Base-by-base conservation (phyloP, 2,888 invertebrate genomes). In the Orthosia cruda region DNA sequence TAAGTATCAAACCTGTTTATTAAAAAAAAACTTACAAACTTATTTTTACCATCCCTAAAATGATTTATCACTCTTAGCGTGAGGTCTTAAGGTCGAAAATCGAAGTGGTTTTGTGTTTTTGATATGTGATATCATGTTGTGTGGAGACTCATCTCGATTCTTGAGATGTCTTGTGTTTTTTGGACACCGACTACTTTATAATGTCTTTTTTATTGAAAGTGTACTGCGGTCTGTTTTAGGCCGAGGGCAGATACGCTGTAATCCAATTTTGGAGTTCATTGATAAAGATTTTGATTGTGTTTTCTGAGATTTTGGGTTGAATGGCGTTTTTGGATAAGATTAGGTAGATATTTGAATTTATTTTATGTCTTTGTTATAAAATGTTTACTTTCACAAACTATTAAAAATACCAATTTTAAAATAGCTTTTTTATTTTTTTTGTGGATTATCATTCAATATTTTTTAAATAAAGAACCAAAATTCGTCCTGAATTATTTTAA, bases 171-270 rank as follows among this genome's bases (percentile, higher is more conserved):
- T 89, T 90, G 91, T 92, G 85, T 87, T 87, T 92, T 93, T 92
- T 92, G 83, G 87, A 87, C 86, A 84, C 87, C 87, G 91, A 93
- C 95, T 94, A 93, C 94, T 93, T 90, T 89, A 91, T 94, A 93
- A 94, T 93, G 92, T 93, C 89, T 94, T 95, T 94, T 94, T 94
- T 95, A 92, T 93, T 92, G 83, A 89, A 91, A 90, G 83, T 88
- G 85, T 89, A 90, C 89, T 85, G 86, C 81, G 83, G 82, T 83
- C 81, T 85, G 87, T 86, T 87, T 88, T 87, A 82, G 87, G 80
- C 86, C 69, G 80, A 83, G 87, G 87, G 71, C 76, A 76, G 74
- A 80, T 81, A 81, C 77, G 79, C 50, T 71, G 86, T 89, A 87
- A 89, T 89, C 84, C 84, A 84, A 84, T 84, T 88, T 86, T 63